Conservation (phyloP, 2,113 vertebrate species). For the Oenanthe melanoleuca region DNA sequence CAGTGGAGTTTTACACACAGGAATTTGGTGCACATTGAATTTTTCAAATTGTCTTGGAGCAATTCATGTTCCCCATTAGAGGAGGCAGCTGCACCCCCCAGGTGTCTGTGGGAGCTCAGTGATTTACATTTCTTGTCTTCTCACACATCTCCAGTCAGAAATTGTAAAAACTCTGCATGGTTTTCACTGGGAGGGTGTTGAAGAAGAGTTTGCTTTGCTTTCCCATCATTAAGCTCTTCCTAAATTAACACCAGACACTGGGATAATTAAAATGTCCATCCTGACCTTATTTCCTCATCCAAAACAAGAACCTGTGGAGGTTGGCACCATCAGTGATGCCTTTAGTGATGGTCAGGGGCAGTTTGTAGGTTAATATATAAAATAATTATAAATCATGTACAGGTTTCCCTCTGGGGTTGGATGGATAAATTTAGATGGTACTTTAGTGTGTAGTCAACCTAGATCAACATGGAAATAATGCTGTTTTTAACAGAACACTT, state of each 20-base stretch:
- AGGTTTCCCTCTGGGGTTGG: neutral
- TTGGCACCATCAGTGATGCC: neutral
- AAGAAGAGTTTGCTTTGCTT: neutral
- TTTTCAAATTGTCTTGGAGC: neutral
- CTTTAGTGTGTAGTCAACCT: neutral
- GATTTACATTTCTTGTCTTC: neutral
- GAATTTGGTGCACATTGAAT: neutral
- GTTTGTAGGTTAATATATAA: neutral
- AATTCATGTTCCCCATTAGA: neutral
- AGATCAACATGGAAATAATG: neutral
- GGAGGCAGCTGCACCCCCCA: neutral
- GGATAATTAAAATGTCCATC: neutral
- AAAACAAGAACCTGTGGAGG: neutral
- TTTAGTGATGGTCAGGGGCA: neutral
- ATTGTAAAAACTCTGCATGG: neutral
- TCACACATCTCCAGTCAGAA: neutral
- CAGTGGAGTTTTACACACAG: neutral
- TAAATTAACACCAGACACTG: neutral
- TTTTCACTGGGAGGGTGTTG: neutral
- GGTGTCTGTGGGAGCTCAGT: neutral
- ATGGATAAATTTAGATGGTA: neutral
- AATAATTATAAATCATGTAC: neutral
- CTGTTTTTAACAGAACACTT: constrained; percentile 65
- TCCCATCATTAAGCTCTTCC: neutral
- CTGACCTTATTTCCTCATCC: neutral